Evolutionary conservation across 2,888 invertebrate genomes (phyloP), one percentile per base, ranked within the genome.

Genomic region (Caenorhabditis doughertyi): DNA sequence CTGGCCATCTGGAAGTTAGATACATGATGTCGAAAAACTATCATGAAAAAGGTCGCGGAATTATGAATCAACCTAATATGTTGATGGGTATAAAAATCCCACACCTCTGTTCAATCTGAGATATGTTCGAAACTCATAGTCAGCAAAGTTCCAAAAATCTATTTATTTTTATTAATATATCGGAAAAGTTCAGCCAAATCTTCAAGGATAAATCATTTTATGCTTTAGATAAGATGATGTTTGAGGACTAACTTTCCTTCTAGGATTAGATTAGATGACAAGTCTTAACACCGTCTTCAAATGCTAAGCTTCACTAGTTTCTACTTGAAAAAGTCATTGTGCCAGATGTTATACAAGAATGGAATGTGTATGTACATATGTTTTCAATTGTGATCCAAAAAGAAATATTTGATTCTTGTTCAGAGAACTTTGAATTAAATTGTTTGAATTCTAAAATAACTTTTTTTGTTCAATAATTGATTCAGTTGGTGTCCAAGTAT

Each of bases 201-300:
- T 25, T 25, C 9, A n/a, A 16, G 44, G 60, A 60, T 42, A 25
- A 60, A 27, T 29, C 16, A 60, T 60, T 9, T 25, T 60, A 42
- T 18, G 27, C 13, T 4, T 3, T 11, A 42, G 42, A 42, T 60
- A 42, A 42, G 60, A 60, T 23, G 60, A 42, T 60, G 60, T 60
- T 60, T 60, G 60, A 42, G 39, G 16, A 35, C 16, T 25, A 25
- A 60, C 42, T 42, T 23, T 5, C 25, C 42, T 60, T 60, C 11
- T 51, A 3, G 44, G 44, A 47, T 51, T 51, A 25, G 23, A 60
- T 60, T 60, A 23, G 44, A 60, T 23, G 25, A n/a, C n/a, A 60
- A 3, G 11, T 47, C 44, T 18, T 13, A 47, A 47, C 44, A 47
- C 44, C 44, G 13, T 47, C 44, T 18, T 18, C 13, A 47, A 47